These are phyloP conservation scores for Cetonia aurata DNA, from an alignment of 2,888 invertebrate species.

Conservation along the genomic window DNA sequence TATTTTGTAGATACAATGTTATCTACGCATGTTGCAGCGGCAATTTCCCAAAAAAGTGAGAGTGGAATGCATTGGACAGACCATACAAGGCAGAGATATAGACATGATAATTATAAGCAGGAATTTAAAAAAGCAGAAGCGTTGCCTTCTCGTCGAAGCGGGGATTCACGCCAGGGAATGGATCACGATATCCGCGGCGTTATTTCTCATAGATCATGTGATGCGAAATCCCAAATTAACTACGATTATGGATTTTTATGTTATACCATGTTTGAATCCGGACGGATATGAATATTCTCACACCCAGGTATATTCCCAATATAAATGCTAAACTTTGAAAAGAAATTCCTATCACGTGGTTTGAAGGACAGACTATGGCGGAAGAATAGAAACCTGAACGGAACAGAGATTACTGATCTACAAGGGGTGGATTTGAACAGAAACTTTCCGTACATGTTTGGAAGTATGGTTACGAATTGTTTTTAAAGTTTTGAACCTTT, in stretches of 20 bases:
- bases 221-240: constrained; percentile 45
- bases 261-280: constrained; percentile 55
- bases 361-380: constrained; percentile 52
- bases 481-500: neutral
- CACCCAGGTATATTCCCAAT: constrained; percentile 46
- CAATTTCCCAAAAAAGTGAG: constrained; percentile 47
- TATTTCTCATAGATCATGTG: constrained; percentile 52
- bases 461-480: constrained; percentile 47
- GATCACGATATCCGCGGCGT: constrained; percentile 51
- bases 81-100: constrained; percentile 51
- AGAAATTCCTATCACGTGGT: neutral
- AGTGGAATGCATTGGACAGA: constrained; percentile 50
- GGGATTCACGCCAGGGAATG: constrained; percentile 56
- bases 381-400: constrained; percentile 53
- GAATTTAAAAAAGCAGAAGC: constrained; percentile 42
- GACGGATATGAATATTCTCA: constrained; percentile 55
- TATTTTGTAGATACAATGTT: constrained; percentile 49
- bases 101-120: constrained; percentile 49
- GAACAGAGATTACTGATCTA: constrained; percentile 1
- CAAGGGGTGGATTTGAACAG: constrained; percentile 56
- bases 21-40: constrained; percentile 44
- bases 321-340: neutral
- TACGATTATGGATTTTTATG: constrained; percentile 52
- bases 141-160: constrained; percentile 51
- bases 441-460: constrained; percentile 54